phyloP scores from a whole-genome alignment of 1,140 invertebrate species.

The Saccostrea cuccullata region DNA sequence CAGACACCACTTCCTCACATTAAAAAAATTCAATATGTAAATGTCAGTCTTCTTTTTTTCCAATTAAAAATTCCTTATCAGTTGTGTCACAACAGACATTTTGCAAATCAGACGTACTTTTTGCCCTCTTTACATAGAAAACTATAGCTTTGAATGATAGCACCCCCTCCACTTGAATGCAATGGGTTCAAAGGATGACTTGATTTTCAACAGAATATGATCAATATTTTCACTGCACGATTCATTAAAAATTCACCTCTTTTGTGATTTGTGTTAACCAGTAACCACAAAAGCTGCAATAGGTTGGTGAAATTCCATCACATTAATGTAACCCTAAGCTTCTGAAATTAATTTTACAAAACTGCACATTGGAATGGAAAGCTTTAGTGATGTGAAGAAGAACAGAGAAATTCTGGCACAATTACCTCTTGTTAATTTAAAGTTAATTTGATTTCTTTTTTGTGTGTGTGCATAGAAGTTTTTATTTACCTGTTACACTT shows the following conservation, averaged over 20 bases:
- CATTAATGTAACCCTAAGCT: conserved; percentile 15
- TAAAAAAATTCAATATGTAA: conserved; percentile 30
- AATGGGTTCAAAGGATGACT: conserved; percentile 23
- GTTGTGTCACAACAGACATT: neutral
- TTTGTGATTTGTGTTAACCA: conserved; percentile 31
- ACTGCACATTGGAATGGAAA: conserved; percentile 20
- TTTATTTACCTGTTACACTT: neutral
- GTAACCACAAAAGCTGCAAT: conserved; percentile 9
- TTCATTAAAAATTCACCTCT: conserved; percentile 34
- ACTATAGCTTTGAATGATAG: neutral
- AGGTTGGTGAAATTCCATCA: conserved; percentile 9
- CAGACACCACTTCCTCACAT: conserved; percentile 14
- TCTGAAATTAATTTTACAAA: conserved; percentile 21
- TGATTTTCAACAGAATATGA: conserved; percentile 30
- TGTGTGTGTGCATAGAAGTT: neutral
- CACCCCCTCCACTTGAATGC: conserved; percentile 1
- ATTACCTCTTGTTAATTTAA: neutral
- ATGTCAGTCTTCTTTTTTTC: conserved; percentile 28
- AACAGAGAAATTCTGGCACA: neutral
- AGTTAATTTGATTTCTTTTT: neutral
- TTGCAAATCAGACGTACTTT: conserved; percentile 13
- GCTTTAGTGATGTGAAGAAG: neutral
- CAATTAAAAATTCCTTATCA: conserved; percentile 36
- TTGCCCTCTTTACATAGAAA: conserved; percentile 21
- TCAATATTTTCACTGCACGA: conserved; percentile 35